These are phyloP conservation scores for Melierax canorus DNA, from an alignment of 2,113 vertebrate species.

Conservation along the genomic window DNA sequence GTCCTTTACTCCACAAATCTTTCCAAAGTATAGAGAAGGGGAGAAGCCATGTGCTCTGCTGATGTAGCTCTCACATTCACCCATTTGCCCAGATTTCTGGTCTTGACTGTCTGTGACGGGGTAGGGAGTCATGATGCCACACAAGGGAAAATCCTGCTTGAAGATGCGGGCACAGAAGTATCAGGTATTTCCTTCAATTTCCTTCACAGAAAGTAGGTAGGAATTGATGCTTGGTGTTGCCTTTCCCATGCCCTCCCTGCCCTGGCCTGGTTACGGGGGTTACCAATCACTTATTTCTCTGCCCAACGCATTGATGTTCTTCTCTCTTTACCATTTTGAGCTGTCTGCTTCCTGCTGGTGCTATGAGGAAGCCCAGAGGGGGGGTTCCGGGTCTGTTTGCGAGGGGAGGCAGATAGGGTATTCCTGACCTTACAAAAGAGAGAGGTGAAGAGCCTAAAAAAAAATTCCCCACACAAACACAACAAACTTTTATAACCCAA, in stretches of 20 bases:
- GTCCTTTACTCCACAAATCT: neutral
- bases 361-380: neutral
- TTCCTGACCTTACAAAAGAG: neutral
- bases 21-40: neutral
- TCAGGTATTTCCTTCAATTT: neutral
- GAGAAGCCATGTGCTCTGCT: neutral
- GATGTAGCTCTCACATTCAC: neutral
- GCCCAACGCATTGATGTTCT: neutral
- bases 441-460: neutral
- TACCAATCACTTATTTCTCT: neutral
- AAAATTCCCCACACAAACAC: neutral
- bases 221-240: neutral
- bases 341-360: slow-evolving; percentile 34
- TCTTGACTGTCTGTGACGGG: neutral
- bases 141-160: neutral
- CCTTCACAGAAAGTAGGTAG: neutral
- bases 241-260: neutral
- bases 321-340: neutral
- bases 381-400: neutral
- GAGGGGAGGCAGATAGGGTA: neutral
- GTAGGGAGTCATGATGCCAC: neutral
- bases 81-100: neutral
- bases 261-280: neutral
- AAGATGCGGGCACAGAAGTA: neutral
- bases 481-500: neutral